phyloP scores from a whole-genome alignment of 2,797 vertebrate genomes.

The Acanthurus leucopareius region DNA sequence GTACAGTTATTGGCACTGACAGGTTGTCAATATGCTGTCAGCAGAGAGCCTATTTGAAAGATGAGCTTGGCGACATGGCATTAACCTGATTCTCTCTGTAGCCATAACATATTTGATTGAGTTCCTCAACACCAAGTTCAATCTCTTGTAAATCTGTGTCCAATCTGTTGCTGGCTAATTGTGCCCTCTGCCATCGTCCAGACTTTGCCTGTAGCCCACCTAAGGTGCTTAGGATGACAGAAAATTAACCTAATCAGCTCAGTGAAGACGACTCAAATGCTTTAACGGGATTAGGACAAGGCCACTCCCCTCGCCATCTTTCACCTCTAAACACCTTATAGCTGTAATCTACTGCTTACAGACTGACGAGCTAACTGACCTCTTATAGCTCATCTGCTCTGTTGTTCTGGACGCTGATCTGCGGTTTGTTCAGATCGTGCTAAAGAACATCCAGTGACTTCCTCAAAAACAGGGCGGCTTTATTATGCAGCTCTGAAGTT shows the following conservation, averaged over 20 bases:
- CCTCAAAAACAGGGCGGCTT: not conserved
- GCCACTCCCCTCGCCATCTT: slow-evolving; percentile 66
- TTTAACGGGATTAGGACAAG: slow-evolving; percentile 81
- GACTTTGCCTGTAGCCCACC: slow-evolving; percentile 60
- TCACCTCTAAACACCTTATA: slow-evolving; percentile 75
- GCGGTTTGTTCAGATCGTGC: not conserved
- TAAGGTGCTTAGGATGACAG: slow-evolving; percentile 66
- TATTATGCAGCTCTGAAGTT: not conserved
- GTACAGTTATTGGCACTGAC: slow-evolving; percentile 25
- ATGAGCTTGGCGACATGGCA: slow-evolving; percentile 45
- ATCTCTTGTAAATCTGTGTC: slow-evolving; percentile 60
- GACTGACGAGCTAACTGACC: slow-evolving; percentile 64
- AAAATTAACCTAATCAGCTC: slow-evolving; percentile 80
- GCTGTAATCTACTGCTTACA: slow-evolving; percentile 72
- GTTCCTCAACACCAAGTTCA: slow-evolving; percentile 41
- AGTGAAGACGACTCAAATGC: slow-evolving; percentile 80
- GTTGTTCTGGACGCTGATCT: slow-evolving; percentile 44
- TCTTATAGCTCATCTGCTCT: slow-evolving; percentile 72
- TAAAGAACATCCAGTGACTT: not conserved
- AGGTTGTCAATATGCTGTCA: slow-evolving; percentile 14
- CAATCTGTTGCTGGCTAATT: slow-evolving; percentile 71
- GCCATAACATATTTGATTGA: slow-evolving; percentile 64
- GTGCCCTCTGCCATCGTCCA: slow-evolving; percentile 35
- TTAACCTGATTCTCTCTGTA: slow-evolving; percentile 60
- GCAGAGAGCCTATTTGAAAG: slow-evolving; percentile 8